Evolutionary conservation across 1,140 invertebrate species (phyloP).

Genomic region (Rhagoletis pomonella): DNA sequence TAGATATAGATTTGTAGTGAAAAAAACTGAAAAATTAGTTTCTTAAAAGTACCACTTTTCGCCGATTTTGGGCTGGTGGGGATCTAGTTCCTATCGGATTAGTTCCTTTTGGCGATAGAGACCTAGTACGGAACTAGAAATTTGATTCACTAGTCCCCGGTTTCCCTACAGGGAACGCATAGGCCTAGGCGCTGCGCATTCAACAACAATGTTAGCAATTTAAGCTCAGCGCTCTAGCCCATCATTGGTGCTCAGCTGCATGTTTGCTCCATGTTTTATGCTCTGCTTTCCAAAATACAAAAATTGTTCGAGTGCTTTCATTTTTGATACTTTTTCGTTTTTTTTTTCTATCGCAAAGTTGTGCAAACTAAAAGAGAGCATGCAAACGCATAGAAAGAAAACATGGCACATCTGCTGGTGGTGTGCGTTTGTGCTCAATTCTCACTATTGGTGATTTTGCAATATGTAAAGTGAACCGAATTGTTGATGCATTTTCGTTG

Average conservation of each 20-base stretch:
- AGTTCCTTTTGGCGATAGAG: too few relatives aligned
- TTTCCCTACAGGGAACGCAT: too few relatives aligned
- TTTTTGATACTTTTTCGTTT: neutral
- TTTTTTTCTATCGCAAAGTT: neutral
- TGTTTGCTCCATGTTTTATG: neutral
- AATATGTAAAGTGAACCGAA: neutral
- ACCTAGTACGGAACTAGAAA: too few relatives aligned
- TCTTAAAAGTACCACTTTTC: too few relatives aligned
- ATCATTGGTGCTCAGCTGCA: neutral
- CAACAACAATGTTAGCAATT: neutral
- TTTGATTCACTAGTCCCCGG: too few relatives aligned
- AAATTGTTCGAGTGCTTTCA: neutral
- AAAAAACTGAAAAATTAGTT: too few relatives aligned
- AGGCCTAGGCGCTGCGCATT: neutral
- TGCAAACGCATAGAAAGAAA: neutral
- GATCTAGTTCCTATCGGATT: too few relatives aligned
- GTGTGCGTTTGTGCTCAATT: neutral
- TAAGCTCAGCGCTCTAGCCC: neutral
- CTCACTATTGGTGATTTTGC: neutral
- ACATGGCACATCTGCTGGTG: too few relatives aligned
- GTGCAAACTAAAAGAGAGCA: neutral
- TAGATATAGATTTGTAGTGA: too few relatives aligned
- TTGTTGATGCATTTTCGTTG: slow-evolving; percentile 10
- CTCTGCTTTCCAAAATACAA: neutral
- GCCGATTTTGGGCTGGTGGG: too few relatives aligned